Percentiles rank a stretch among this genome's conserved stretches.
These are phyloP conservation scores for Labeo catla DNA, from an alignment of 2,113 vertebrate species.

Conservation along the genomic window DNA sequence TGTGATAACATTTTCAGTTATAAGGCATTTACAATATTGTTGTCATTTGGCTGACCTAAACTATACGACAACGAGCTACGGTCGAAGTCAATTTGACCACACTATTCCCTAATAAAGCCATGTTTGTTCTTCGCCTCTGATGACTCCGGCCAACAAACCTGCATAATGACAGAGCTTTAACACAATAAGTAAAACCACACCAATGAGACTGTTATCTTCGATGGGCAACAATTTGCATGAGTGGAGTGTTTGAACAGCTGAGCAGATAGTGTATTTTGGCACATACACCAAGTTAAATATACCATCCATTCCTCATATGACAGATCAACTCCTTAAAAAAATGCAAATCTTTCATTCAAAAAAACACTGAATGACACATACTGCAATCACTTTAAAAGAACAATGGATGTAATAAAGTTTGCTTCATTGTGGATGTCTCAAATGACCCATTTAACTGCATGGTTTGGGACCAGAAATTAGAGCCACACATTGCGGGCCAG, in stretches of 20 bases:
- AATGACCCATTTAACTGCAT: conserved; percentile 15
- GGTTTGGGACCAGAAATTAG: conserved; percentile 15
- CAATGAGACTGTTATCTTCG: conserved; percentile 28
- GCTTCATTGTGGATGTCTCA: conserved; percentile 19
- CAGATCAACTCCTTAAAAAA: not conserved
- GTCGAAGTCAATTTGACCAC: conserved; percentile 10
- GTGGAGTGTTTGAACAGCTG: conserved; percentile 56
- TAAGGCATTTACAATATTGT: not conserved
- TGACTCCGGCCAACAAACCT: not conserved
- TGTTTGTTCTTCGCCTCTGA: not conserved
- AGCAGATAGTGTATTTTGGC: conserved; percentile 35
- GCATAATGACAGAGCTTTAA: not conserved
- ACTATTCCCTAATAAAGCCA: conserved; percentile 2
- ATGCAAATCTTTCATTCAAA: not conserved
- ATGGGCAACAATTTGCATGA: conserved; percentile 6
- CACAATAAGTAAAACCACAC: conserved; percentile 1
- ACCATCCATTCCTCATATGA: not conserved
- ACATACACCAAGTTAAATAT: conserved; percentile 8
- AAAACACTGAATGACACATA: not conserved
- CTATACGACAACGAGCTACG: not conserved
- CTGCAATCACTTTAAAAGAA: not conserved
- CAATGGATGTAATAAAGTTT: conserved; percentile 25
- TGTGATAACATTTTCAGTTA: not conserved
- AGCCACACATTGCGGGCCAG: conserved; percentile 11
- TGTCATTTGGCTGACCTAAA: conserved; percentile 10